Evolutionary conservation across 2,797 vertebrate genomes (phyloP), one percentile per base, ranked within the genome.

Genomic region (Neosilurus hyrtlii): DNA sequence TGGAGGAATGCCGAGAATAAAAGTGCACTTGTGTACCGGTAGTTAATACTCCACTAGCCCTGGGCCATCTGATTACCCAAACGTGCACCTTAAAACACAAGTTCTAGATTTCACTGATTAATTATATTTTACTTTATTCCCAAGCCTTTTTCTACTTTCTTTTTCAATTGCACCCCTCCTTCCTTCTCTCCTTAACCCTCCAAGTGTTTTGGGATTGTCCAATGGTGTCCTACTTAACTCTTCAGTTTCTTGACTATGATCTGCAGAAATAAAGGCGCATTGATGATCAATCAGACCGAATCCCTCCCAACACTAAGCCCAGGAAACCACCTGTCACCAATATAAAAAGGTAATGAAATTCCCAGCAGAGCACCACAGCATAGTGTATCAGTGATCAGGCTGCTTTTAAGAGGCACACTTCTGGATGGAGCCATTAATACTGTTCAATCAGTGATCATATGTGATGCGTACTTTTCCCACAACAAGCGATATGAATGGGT

Each of bases 101-200:
- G 86, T 89, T 90, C 87, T 84, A 90, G 79, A 89, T 88, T 87
- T 82, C 75, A 84, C 82, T 87, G 86, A 89, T 89, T 90, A 90
- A 91, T 91, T 90, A 91, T 89, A 86, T 90, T 89, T 88, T 86
- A 86, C 86, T 90, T 88, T 89, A 91, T 89, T 90, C 90, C 90
- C 90, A 88, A 85, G 84, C 83, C 74, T 76, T 61, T n/a, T 59
- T 11, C 86, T 84, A 84, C 61, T 79, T 84, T 86, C 81, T 62
- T 88, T 82, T 89, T 87, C 87, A 86, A 87, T 89, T 84, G 77
- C 80, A 84, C 87, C 70, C 80, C 20, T 51, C 37, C 37, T 12
- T 37, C 5, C 82, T 24, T 49, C 24, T 56, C 22, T 82, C 80
- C 82, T 83, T 83, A 83, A 85, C 88, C 86, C 81, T 80, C 66